Conservation (phyloP, 2,113 vertebrate species). For the Mus pahari region DNA sequence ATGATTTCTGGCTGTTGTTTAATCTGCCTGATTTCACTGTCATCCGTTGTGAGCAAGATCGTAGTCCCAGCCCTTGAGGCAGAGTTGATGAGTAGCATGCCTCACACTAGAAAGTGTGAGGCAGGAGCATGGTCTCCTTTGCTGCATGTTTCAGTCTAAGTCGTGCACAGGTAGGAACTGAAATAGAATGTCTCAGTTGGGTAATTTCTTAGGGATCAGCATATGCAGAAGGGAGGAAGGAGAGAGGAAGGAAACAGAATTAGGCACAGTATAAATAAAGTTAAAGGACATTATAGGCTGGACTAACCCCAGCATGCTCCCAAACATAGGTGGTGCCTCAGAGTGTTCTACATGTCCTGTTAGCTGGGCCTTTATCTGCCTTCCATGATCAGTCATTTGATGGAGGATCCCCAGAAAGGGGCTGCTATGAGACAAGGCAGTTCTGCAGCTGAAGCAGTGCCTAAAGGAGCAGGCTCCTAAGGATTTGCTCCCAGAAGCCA, state of each 20-base stretch:
- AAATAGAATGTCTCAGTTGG: background rate
- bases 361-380: background rate
- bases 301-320: background rate
- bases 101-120: too few species aligned
- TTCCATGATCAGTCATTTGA: background rate
- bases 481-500: background rate
- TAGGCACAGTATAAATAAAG: background rate
- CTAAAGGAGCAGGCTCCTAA: background rate
- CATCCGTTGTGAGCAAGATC: background rate
- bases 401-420: background rate
- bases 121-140: fast-evolving
- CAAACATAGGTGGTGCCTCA: background rate
- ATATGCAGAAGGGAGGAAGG: background rate
- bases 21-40: background rate
- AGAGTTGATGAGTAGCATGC: background rate
- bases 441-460: background rate
- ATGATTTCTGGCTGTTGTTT: background rate
- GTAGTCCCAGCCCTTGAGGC: background rate
- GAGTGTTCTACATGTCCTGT: background rate
- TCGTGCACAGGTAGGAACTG: background rate
- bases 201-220: background rate
- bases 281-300: background rate
- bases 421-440: background rate
- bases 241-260: background rate
- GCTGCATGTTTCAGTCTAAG: background rate